Evolutionary conservation across 2,888 invertebrate species (phyloP), one percentile per base, ranked within the genome.

Genomic region (Sepioteuthis lessoniana): DNA sequence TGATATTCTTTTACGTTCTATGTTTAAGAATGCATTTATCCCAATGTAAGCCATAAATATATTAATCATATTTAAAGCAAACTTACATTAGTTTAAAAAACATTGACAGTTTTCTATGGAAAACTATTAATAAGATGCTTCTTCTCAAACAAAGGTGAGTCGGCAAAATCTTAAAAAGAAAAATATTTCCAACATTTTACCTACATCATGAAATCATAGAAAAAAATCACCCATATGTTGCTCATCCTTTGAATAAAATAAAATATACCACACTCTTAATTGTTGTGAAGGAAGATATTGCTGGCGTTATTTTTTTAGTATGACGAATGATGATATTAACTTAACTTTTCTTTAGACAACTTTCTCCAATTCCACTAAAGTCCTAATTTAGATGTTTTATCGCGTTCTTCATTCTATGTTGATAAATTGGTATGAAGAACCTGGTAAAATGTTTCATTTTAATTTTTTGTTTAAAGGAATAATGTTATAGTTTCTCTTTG

Each of bases 21-120:
- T 76, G 76, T 76, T 76, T 76, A 76, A 76, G 76, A 76, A 76
- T 35, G n/a, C n/a, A 76, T 76, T 35, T 76, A n/a, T 76, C 76
- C 10, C 76, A n/a, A 76, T 76, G 16, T n/a, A 76, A 76, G 4
- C 76, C n/a, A 76, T 76, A 76, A 76, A 76, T 76, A 16, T 76
- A 35, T 10, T n/a, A 76, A 76, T 76, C n/a, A 76, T 76, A 76
- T n/a, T 76, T 76, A n/a, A 76, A 13, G 4, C n/a, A n/a, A 76
- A 76, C 13, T 76, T n/a, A 76, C n/a, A 76, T 76, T 35, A 25
- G n/a, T 76, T 76, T 76, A 76, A n/a, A 16, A n/a, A 76, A n/a
- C n/a, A 35, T 76, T 76, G n/a, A 4, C n/a, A n/a, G n/a, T 76
- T 76, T 76, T 35, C 16, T n/a, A n/a, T n/a, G 31, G 76, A 31